Evolutionary conservation across 1,140 invertebrate species (phyloP), one percentile per base, ranked within the genome.

Genomic region (Bombus superbus): DNA sequence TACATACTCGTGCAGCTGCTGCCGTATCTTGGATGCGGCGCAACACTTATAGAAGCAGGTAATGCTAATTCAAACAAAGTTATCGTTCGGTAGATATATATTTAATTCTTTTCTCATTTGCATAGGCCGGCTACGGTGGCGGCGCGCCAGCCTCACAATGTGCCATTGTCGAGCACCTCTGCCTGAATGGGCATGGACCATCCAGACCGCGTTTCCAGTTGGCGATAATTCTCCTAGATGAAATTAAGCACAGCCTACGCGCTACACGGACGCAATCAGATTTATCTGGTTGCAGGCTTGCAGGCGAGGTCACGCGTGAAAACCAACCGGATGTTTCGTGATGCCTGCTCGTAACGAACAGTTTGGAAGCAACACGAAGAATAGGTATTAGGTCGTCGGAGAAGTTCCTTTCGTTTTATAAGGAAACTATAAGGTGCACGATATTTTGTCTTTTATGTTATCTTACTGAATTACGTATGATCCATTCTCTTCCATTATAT

Each of bases 41-140:
- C 81, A 77, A 83, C 81, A 83, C 62, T 82, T 64, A 69, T 78
- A 78, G 69, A 78, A 57, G 74, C 74, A 77, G n/a, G 81, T 69
- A 83, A 83, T 83, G 64, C 81, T 83, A 78, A 83, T 83, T 68
- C 81, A 78, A 78, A 77, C 62, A 78, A 83, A 83, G 64, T 83
- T 83, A 83, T 83, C 73, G 74, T 68, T 68, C 74, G 35, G 44
- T 68, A 69, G 81, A 83, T 78, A 69, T 83, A 83, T 69, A 83
- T 83, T 77, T 83, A 78, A 83, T 83, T 83, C 81, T 83, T 78
- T 28, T 78, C 81, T 69, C 64, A 57, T 83, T 83, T 83, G 13
- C 74, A 78, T 77, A 69, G 80, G 28, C 3, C 22, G 28, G 32
- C 1, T 22, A 3, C 64, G 10, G 32, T 72, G 68, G 83, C 68